Base-by-base conservation (phyloP, 2,888 invertebrate species). In the Pterostichus niger region DNA sequence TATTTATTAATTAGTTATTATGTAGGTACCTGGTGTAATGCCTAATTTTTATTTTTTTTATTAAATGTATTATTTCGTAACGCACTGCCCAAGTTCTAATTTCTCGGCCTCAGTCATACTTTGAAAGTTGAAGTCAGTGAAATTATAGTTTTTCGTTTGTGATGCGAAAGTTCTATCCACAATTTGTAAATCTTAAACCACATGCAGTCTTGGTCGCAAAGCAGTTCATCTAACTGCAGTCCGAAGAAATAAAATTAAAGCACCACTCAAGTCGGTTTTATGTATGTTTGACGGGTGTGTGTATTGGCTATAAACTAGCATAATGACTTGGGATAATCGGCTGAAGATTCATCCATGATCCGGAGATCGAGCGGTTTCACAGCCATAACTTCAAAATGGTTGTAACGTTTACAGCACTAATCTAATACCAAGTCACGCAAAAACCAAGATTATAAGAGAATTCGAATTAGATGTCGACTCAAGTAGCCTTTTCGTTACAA, bases 191-290 rank as follows among this genome's bases (percentile, higher is more conserved):
- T 40, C 5, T 1, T 40, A 40, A 59, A 24, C 17, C 59, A 59
- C 59, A 59, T 59, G 59, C 59, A 59, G 59, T 4, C 9, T 15
- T 9, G 15, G 54, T 7, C 54, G 13, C 15, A 3, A 3, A 59
- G 4, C 24, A 40, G 31, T 31, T 59, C 24, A 5, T 15, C 10
- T 59, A 17, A 24, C 59, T 59, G 59, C 59, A 64, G 64, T 64
- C 64, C 64, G 33, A 33, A 64, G 64, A 64, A 64, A 64, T 64
- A 64, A 64, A 64, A 64, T 64, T 64, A 64, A 64, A 64, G 64
- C 35, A 64, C n/a, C 64, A 35, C 64, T 64, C 35, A 64, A 35
- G 35, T n/a, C 64, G 0, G 33, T 64, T 64, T 64, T 64, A 64
- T n/a, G 64, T 33, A 35, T 13, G 33, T n/a, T 64, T 64, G 64